Base-by-base conservation (phyloP, 2,797 vertebrate species). In the Crocodylus rhombifer region DNA sequence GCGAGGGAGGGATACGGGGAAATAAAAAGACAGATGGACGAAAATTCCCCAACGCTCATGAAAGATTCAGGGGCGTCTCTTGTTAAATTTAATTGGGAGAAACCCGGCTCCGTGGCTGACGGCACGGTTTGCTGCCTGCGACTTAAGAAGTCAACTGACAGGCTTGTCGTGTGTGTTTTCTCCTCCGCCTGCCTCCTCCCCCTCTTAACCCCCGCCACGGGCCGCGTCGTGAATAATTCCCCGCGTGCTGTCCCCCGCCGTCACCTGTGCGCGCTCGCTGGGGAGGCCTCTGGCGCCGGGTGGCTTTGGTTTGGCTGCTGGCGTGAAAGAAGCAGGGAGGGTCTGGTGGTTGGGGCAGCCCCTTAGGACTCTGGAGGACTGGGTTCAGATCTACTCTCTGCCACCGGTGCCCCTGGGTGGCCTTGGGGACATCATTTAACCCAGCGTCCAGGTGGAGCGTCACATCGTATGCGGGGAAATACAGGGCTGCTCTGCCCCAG, bases 71-170 rank as follows among this genome's bases (percentile, higher is more conserved):
- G 95, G 94, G 91, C 91, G 80, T 96, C 97, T 95, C 97, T 97
- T 97, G 97, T 98, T 97, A 97, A 97, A 98, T 97, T 98, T 98
- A 98, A 98, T 98, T 97, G 97, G 98, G 97, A 97, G 97, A 96
- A 97, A 97, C 95, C 95, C 78, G 36, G 87, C 96, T 96, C 97
- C 1, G 74, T 13, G 80, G 91, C 84, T 94, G 95, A 86, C 93
- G 92, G 96, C 90, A 87, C 69, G 28, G 88, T 95, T 95, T 95
- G 96, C 96, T 96, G 96, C 94, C 91, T 97, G 94, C 94, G 90
- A 91, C 95, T 97, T 97, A 96, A 97, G 96, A 96, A 97, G 96
- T 94, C 92, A 92, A 95, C 88, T 97, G 97, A 97, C 96, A 97
- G 97, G 90, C 95, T 94, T 95, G 96, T 96, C 77, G 92, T 82